Base-by-base conservation (phyloP, 2,888 invertebrate genomes). In the Dasypogon diadema region DNA sequence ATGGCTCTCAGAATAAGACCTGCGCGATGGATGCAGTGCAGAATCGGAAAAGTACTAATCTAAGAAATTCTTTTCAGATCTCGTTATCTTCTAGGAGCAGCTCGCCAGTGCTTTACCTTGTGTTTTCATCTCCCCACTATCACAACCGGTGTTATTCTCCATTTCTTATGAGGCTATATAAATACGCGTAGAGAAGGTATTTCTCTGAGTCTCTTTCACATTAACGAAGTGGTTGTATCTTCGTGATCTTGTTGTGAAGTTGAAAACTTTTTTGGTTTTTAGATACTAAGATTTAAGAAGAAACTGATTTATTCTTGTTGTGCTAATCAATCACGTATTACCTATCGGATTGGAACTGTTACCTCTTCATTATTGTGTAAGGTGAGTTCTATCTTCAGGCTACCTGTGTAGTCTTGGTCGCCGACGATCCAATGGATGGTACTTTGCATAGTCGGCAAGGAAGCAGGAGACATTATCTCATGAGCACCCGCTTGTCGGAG, bases 191-290 rank as follows among this genome's bases (percentile, higher is more conserved):
- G 84, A 46, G 84, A 83, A 83, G 84, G 83, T 83, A 85, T 84
- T 84, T 83, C 83, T 84, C 81, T 85, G 85, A 85, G 85, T 86
- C 86, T 85, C 85, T 86, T 85, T 85, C 83, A 85, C 85, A 84
- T 85, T 83, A 83, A 85, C 84, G 85, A 85, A 85, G 84, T 85
- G 85, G 85, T 85, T 83, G 84, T 84, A 84, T 84, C 46, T 84
- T 84, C 46, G 46, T 46, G 46, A 65, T 48, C 46, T 65, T 65
- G 42, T 65, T 65, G 65, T 65, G 65, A 65, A 65, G 65, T 65
- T 65, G 18, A 48, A 65, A 22, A 16, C 6, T 16, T 51, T 48
- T 21, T 51, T 51, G 51, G 34, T 65, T 37, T 22, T 65, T 65
- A 21, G 37, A 16, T 12, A 56, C 26, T 56, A 65, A 63, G 34